Base-by-base conservation (phyloP, 2,797 vertebrate species). In the Epinephelus malabaricus region DNA sequence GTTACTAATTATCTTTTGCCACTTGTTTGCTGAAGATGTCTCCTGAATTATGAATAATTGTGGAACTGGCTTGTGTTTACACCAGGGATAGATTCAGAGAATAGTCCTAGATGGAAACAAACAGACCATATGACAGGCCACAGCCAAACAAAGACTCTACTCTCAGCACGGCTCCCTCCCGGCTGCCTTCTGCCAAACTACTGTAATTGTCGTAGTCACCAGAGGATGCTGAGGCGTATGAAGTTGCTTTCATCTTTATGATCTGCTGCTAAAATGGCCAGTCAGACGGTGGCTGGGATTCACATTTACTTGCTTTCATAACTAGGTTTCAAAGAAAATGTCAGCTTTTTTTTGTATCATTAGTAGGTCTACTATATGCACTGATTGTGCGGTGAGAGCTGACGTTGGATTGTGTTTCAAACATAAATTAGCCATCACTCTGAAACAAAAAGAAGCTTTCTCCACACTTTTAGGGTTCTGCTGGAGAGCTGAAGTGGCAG, bases 181-280 rank as follows among this genome's bases (percentile, higher is more conserved):
- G 82, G 50, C 81, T 78, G 76, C 79, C 75, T 89, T 68, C 79
- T 90, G 85, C 80, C 83, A 91, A 84, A 70, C 80, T 50, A 53
- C 69, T 80, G 85, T 83, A 89, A 88, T 89, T 90, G 86, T 83
- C 60, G 3, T 53, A 69, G 82, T 82, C 87, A 87, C 60, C 69
- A 73, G 76, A 86, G 72, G 64, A 86, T 76, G 59, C 67, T 78
- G 74, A 86, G 63, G 68, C 71, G 64, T 61, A 75, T 58, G 66
- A 85, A 73, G 75, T 50, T 49, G 59, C 85, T 93, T 90, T 90
- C 56, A 91, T 92, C 79, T 81, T 80, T 64, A 79, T 81, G 62
- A 88, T 86, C 85, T 78, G 78, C 73, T 59, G 69, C 63, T 81
- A 60, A 86, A 88, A 81, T 50, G 59, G 49, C 34, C 76, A 75